These are phyloP conservation scores for Pyrrhia umbra DNA, from an alignment of 2,888 invertebrate genomes.

Conservation along the genomic window DNA sequence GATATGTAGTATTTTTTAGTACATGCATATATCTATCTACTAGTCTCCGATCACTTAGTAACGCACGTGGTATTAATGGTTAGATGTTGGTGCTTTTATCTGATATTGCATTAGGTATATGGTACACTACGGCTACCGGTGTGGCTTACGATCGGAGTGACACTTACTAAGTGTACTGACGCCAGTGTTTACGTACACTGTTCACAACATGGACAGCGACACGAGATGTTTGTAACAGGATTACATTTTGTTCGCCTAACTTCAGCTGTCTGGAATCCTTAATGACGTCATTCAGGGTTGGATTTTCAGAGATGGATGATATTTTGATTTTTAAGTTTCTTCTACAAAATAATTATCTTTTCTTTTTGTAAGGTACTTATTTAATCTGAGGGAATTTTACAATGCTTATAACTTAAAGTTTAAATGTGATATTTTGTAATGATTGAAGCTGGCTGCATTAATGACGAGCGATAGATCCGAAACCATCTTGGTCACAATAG, in stretches of 20 bases:
- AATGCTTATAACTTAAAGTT: too few species aligned
- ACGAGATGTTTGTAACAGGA: constrained; percentile 27
- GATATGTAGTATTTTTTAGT: too few species aligned
- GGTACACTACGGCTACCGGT: constrained; percentile 26
- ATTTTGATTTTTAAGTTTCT: not conserved
- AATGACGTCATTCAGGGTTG: constrained; percentile 12
- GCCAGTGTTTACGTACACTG: constrained; percentile 34
- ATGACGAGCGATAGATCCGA: too few species aligned
- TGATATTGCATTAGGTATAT: constrained; percentile 43
- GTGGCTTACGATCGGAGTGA: constrained; percentile 53
- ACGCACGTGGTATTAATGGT: constrained; percentile 63
- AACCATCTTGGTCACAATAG: too few species aligned
- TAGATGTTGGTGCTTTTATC: constrained; percentile 59
- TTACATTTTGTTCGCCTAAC: constrained; percentile 36
- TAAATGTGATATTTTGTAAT: too few species aligned
- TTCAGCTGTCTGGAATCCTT: constrained; percentile 13
- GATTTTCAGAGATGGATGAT: not conserved
- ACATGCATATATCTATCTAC: too few species aligned
- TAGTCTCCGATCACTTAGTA: too few species aligned
- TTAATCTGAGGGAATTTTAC: too few species aligned
- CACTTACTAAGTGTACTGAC: constrained; percentile 53
- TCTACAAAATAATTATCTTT: not conserved
- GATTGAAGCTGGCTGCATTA: too few species aligned
- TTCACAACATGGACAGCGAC: constrained; percentile 21
- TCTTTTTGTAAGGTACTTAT: not conserved